These are phyloP conservation scores for Drosophila stalkeri DNA, from an alignment of 2,888 invertebrate species.

Conservation along the genomic window DNA sequence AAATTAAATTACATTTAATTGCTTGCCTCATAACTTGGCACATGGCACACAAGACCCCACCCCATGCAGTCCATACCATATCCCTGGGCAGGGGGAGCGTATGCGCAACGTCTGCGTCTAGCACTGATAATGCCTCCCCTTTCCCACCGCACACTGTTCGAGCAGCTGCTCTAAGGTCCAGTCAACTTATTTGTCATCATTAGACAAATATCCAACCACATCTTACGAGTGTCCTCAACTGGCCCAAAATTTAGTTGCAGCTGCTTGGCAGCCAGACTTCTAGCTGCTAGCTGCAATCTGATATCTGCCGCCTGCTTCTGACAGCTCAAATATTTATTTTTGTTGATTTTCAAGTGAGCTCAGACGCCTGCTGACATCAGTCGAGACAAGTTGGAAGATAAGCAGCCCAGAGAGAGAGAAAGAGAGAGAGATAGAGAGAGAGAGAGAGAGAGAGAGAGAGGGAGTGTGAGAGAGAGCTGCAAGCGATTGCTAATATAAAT, in stretches of 20 bases:
- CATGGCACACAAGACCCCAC: conserved; percentile 3
- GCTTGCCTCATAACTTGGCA: conserved; percentile 67
- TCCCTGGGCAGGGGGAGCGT: not conserved
- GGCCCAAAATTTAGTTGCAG: conserved; percentile 52
- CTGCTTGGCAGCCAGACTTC: conserved; percentile 13
- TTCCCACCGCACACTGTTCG: conserved; percentile 13
- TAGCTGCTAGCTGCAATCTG: conserved; percentile 2
- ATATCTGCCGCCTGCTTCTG: conserved; percentile 48
- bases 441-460: not conserved
- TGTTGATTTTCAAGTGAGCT: conserved; percentile 71
- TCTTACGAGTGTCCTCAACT: conserved; percentile 24
- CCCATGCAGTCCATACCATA: not conserved
- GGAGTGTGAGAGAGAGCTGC: conserved; percentile 35
- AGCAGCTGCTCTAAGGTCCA: conserved; percentile 7
- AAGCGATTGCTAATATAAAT: conserved; percentile 71
- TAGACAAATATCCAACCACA: conserved; percentile 63
- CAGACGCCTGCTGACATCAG: conserved; percentile 46
- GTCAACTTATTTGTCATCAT: conserved; percentile 68
- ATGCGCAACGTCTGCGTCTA: conserved; percentile 38
- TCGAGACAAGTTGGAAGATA: conserved; percentile 18
- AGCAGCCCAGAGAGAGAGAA: not conserved
- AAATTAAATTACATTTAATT: conserved; percentile 80
- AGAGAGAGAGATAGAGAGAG: not conserved
- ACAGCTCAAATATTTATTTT: conserved; percentile 63
- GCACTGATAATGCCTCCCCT: conserved; percentile 45